phyloP scores from a whole-genome alignment of 2,888 invertebrate species.

The Heterodera filipjevi region DNA sequence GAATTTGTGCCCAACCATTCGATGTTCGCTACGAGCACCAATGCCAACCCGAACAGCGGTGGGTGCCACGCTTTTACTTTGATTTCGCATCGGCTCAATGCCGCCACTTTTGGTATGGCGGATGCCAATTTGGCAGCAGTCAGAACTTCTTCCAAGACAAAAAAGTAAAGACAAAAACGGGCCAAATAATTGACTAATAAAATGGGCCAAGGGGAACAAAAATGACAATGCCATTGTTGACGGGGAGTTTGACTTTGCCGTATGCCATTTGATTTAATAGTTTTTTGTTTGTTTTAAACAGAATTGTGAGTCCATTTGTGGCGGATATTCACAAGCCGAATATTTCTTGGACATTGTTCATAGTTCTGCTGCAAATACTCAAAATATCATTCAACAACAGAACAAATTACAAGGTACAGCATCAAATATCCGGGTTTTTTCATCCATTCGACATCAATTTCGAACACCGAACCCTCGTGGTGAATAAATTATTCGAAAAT shows the following conservation, averaged over 20 bases:
- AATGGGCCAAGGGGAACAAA: too few species aligned
- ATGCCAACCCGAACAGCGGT: constrained; percentile 35
- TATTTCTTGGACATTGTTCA: background rate
- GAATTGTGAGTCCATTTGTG: constrained; percentile 38
- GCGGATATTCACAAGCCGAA: constrained; percentile 10
- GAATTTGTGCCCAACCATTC: constrained; percentile 39
- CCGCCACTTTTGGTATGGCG: constrained; percentile 61
- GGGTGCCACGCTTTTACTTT: constrained; percentile 43
- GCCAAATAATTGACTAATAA: background rate
- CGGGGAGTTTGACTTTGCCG: background rate
- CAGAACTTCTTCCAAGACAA: constrained; percentile 46
- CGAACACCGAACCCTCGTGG: too few species aligned
- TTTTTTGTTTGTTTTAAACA: background rate
- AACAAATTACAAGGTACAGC: background rate
- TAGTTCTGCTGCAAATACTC: background rate
- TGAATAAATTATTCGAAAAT: too few species aligned
- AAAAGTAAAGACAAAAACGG: constrained; percentile 35
- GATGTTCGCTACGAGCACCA: constrained; percentile 43
- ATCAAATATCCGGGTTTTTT: background rate
- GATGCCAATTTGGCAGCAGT: constrained; percentile 48
- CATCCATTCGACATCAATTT: too few species aligned
- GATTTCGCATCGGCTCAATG: constrained; percentile 43
- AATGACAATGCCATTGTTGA: too few species aligned
- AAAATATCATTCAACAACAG: constrained; percentile 3
- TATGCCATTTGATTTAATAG: background rate